phyloP scores from a whole-genome alignment of 2,888 invertebrate genomes.

The Meiosimyza decipiens region DNA sequence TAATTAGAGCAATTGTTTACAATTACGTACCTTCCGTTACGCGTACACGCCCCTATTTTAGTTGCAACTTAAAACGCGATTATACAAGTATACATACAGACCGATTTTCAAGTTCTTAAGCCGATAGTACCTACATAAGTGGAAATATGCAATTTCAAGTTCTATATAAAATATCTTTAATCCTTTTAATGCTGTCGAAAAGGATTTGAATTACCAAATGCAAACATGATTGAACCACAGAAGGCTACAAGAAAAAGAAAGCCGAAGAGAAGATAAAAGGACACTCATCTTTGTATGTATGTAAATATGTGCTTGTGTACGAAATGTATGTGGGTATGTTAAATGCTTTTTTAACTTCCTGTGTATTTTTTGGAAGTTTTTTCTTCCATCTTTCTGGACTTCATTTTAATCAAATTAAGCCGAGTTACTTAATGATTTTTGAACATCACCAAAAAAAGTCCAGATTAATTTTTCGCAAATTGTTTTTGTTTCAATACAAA shows the following conservation, averaged over 20 bases:
- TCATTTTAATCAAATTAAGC: too few relatives aligned
- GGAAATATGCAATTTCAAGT: conserved; percentile 45
- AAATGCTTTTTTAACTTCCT: not conserved
- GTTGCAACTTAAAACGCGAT: conserved; percentile 39
- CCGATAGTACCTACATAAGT: conserved; percentile 8
- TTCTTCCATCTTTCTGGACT: too few relatives aligned
- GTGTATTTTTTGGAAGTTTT: too few relatives aligned
- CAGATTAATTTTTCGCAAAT: too few relatives aligned
- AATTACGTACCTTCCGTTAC: conserved; percentile 59
- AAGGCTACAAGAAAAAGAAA: conserved; percentile 41
- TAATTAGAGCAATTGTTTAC: conserved; percentile 64
- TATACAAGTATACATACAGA: conserved; percentile 36
- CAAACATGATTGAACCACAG: conserved; percentile 50
- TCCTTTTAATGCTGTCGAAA: conserved; percentile 44
- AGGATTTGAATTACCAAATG: conserved; percentile 45
- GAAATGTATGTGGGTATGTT: not conserved
- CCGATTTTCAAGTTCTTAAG: conserved; percentile 35
- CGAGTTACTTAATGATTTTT: too few relatives aligned
- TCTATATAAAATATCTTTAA: conserved; percentile 59
- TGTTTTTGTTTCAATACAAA: too few relatives aligned
- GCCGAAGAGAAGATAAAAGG: not conserved
- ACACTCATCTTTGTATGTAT: not conserved
- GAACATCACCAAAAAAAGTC: too few relatives aligned
- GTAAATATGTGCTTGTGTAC: too few relatives aligned
- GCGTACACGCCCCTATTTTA: conserved; percentile 51